Base-by-base conservation (phyloP, 2,113 vertebrate species). In the Mustelus asterias region DNA sequence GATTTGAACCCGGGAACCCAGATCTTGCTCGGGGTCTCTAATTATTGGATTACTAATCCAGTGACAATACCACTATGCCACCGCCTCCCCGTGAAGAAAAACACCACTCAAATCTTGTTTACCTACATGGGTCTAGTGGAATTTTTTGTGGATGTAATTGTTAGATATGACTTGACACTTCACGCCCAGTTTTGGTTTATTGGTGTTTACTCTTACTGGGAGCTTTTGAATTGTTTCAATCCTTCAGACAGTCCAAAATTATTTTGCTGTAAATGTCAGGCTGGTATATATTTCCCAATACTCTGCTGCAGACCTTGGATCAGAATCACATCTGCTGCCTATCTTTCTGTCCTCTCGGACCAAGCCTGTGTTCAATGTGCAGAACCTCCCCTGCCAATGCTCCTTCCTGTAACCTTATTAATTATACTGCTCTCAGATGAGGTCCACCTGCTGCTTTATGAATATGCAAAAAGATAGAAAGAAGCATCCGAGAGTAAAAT, bases 401-500 rank as follows among this genome's bases (percentile, higher is more conserved):
- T 65, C n/a, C 78, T 93, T 93, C 89, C 20, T 44, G 14, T 63
- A 37, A 58, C 58, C 89, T 93, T 63, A 22, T 93, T 65, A 93
- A 65, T 93, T 67, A 65, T 65, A 60, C 89, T 37, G 9, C 33
- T 44, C n/a, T 65, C 89, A 22, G 89, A 37, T 93, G 60, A 37
- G 60, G 33, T 65, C 89, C 89, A 92, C 54, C 60, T 93, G 60
- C 7, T 93, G 58, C 60, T 44, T 93, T n/a, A 67, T 93, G 89
- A 93, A 93, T 93, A 93, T 93, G 89, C n/a, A 93, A 65, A 93
- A 41, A 83, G 37, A 7, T n/a, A 37, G 37, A 83, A 83, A 44
- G 37, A 37, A 44, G 89, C 89, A 37, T 37, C 83, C 14, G 14
- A 37, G 60, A 65, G 54, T n/a, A n/a, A 67, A n/a, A 26, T 29